Percentiles rank a stretch among this genome's conserved stretches.
These are phyloP conservation scores for Rhagoletis pomonella DNA, from an alignment of 1,140 invertebrate species.

Conservation along the genomic window DNA sequence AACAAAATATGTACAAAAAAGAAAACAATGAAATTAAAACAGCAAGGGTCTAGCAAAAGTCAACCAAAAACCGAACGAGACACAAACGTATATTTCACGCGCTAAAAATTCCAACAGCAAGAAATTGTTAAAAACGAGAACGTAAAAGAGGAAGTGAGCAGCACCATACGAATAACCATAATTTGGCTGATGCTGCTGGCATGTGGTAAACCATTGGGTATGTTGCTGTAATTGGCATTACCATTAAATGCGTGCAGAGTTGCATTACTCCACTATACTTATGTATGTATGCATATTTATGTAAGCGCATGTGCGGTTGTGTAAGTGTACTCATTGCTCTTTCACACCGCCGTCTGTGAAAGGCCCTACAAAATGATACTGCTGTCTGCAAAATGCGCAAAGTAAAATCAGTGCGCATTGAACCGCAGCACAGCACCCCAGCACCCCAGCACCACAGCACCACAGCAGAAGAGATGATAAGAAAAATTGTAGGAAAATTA, in stretches of 20 bases:
- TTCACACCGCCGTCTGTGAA: neutral
- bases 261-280: neutral
- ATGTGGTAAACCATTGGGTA: neutral
- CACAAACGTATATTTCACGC: neutral
- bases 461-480: neutral
- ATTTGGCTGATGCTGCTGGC: conserved; percentile 16
- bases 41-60: neutral
- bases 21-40: neutral
- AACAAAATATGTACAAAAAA: neutral
- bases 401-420: conserved; percentile 18
- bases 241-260: neutral
- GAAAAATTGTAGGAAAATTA: conserved; percentile 30
- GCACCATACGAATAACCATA: conserved; percentile 23
- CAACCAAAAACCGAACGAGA: neutral
- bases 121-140: neutral
- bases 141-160: neutral
- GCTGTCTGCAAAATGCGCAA: neutral
- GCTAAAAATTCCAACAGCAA: neutral
- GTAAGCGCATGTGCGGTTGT: neutral
- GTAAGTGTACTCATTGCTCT: neutral
- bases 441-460: neutral
- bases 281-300: conserved; percentile 21
- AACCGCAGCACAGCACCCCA: conserved; percentile 17
- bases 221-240: conserved; percentile 34
- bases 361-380: neutral